These are phyloP conservation scores for Corythaeola cristata DNA, from an alignment of 2,113 vertebrate species.

Conservation along the genomic window DNA sequence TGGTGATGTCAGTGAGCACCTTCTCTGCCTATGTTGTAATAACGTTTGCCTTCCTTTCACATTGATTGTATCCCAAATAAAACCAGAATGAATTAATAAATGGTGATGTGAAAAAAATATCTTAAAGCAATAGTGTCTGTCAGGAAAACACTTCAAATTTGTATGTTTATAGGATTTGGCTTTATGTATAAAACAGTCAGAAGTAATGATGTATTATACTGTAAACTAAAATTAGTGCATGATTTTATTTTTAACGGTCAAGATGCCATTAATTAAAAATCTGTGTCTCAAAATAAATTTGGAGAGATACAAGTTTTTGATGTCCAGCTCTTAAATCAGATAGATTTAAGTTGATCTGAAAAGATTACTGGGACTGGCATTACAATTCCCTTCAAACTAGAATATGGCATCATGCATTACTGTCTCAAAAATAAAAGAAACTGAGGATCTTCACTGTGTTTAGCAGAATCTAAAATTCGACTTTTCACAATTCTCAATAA, in stretches of 20 bases:
- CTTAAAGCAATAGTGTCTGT: slow-evolving; percentile 76
- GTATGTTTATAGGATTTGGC: slow-evolving; percentile 68
- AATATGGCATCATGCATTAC: rapidly evolving
- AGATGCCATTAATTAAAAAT: slow-evolving; percentile 36
- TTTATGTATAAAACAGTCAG: slow-evolving; percentile 61
- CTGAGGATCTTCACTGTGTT: background rate
- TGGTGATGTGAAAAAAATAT: slow-evolving; percentile 33
- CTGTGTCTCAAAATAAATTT: slow-evolving; percentile 62
- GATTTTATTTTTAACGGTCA: slow-evolving; percentile 79
- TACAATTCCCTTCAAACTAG: background rate
- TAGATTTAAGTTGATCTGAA: background rate
- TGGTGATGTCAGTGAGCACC: slow-evolving; percentile 59
- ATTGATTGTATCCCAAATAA: slow-evolving; percentile 39
- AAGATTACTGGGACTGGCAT: background rate
- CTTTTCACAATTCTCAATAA: background rate
- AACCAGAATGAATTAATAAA: slow-evolving; percentile 37
- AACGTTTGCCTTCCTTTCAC: slow-evolving; percentile 68
- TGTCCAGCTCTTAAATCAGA: background rate
- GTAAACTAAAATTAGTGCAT: slow-evolving; percentile 80
- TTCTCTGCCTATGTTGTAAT: slow-evolving; percentile 64
- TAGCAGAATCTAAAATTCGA: background rate
- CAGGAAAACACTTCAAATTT: slow-evolving; percentile 60
- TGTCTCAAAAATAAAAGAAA: background rate
- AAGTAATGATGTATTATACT: slow-evolving; percentile 72
- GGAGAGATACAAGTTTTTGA: slow-evolving; percentile 22